Evolutionary conservation across 2,113 vertebrate species (phyloP).

Genomic region (Dasyprocta punctata): DNA sequence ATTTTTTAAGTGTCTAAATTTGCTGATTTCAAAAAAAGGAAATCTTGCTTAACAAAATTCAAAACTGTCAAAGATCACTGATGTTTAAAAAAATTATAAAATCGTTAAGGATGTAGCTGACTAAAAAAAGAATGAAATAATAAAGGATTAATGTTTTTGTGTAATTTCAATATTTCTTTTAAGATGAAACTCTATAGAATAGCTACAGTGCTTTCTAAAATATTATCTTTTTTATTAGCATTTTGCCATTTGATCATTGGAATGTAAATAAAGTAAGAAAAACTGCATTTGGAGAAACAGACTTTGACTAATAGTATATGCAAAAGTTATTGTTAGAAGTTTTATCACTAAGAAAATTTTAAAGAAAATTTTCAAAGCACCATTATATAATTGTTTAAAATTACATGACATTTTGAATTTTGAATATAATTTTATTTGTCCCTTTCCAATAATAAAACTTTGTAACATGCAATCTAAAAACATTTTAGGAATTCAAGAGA

Average conservation of each 20-base stretch:
- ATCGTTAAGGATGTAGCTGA: background rate
- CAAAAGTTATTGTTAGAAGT: background rate
- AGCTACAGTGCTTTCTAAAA: background rate
- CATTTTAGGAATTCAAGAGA: background rate
- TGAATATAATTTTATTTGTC: background rate
- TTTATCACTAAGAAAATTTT: constrained; percentile 18
- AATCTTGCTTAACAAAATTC: constrained; percentile 43
- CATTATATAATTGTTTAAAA: background rate
- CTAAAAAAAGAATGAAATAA: constrained; percentile 10
- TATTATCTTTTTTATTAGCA: background rate
- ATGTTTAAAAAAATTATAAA: background rate
- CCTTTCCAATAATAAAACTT: background rate
- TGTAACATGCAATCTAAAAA: background rate
- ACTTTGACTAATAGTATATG: background rate
- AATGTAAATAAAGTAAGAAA: constrained; percentile 36
- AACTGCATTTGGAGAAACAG: background rate
- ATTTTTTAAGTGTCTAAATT: background rate
- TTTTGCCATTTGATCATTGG: constrained; percentile 17
- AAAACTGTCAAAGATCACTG: background rate
- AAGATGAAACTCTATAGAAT: background rate
- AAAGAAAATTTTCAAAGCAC: background rate
- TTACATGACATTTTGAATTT: constrained; percentile 14
- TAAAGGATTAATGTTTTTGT: background rate
- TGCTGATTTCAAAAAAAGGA: constrained; percentile 36
- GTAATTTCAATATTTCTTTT: background rate